phyloP scores from a whole-genome alignment of 2,797 vertebrate species.

The Echeneis naucrates region DNA sequence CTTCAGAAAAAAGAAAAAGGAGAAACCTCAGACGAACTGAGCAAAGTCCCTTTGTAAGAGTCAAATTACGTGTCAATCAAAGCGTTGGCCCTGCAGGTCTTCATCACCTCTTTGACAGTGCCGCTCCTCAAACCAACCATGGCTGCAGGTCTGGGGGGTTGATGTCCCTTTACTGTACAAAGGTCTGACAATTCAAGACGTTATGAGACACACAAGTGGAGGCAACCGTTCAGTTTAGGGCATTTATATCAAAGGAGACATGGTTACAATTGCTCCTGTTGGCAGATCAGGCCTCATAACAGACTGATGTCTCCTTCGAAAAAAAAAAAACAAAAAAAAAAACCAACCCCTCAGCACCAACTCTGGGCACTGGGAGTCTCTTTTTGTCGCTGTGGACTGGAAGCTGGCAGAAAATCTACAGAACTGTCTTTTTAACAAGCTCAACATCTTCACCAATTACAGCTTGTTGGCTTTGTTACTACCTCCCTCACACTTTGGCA shows the following conservation, averaged over 20 bases:
- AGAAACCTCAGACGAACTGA: neutral
- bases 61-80: constrained; percentile 4
- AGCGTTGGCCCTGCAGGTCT: neutral
- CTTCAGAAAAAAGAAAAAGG: neutral
- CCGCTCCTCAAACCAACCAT: neutral
- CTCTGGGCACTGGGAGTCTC: neutral
- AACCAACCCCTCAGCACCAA: neutral
- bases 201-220: neutral
- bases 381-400: neutral
- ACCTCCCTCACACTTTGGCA: constrained; percentile 20
- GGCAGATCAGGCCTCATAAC: neutral
- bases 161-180: neutral
- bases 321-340: neutral
- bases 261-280: neutral
- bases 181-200: neutral
- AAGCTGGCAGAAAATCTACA: constrained; percentile 14
- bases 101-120: neutral
- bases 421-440: constrained; percentile 39
- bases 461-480: constrained; percentile 1
- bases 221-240: neutral
- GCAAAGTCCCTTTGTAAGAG: neutral
- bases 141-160: neutral
- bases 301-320: neutral
- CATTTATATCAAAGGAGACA: neutral
- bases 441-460: constrained; percentile 33